Base-by-base conservation (phyloP, 2,797 vertebrate species). In the Benthosema pterotum region DNA sequence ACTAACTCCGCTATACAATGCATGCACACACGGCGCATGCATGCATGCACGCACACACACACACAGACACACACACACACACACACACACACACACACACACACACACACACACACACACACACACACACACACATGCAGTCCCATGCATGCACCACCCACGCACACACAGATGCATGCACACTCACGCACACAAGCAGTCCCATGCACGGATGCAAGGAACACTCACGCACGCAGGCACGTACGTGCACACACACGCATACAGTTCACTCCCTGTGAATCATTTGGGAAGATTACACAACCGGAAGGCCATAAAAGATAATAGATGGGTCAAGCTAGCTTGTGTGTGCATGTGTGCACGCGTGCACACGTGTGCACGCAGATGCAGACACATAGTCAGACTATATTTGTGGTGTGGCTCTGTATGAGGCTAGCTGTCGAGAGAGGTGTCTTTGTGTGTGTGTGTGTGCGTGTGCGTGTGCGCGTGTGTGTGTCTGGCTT, bases 231-330 rank as follows among this genome's bases (percentile, higher is more conserved):
- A 52, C 8, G 42, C 42, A 49, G 52, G 55, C 11, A 38, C 57
- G 16, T 47, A 56, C 18, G 18, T 4, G 25, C 46, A 15, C 46
- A 15, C 13, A 38, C 42, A 48, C 63, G 51, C 51, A 49, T 52
- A 25, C 17, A 11, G 15, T 16, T 12, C 60, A 42, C 19, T 42
- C 17, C 50, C 18, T 53, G 38, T 43, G 25, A 74, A 42, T 60
- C 15, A 52, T 65, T 55, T 4, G 6, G 32, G 42, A 65, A 67
- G 69, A 58, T 70, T 11, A 69, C 16, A 42, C 52, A 42, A 63
- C 32, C 50, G 55, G 38, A 66, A 69, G 42, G 45, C 17, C 22
- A 57, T 45, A 19, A 38, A 52, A 25, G 50, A 52, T 13, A 25
- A 13, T 22, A 3, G 14, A 25, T 52, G 50, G 50, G 18, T 25